Evolutionary conservation across 2,888 invertebrate species (phyloP), one percentile per base, ranked within the genome.

Genomic region (Athrips mouffetella): DNA sequence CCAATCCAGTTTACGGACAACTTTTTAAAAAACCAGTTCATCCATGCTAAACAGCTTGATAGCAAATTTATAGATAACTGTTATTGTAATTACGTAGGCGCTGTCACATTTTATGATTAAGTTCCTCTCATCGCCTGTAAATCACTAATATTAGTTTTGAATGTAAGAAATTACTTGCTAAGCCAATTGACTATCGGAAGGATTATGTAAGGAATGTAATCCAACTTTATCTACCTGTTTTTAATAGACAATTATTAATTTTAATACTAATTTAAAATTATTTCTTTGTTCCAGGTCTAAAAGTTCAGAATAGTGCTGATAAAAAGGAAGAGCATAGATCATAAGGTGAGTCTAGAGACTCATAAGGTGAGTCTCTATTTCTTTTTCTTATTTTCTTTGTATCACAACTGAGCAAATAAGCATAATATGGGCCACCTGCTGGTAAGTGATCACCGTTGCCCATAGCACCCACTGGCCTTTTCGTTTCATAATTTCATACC

Each of bases 11-110:
- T 41, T 41, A 35, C 42, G 58, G 56, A 48, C 59, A 57, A 58
- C 53, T 61, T 60, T 59, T 61, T 59, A 63, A 58, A 44, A 61
- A 49, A 56, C 57, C 56, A 23, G 42, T 29, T 18, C 29, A 37
- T 21, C 21, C 37, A 21, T 18, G 21, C 21, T 21, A n/a, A 37
- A 18, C 11, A 18, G 4, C 3, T 6, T 11, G n/a, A 4, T 37
- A 37, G 11, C 8, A 37, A 37, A 37, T 21, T 37, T 21, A 18
- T 37, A 21, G 18, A 37, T 4, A 21, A 10, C 37, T 18, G 20
- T 37, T 21, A 37, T 37, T 37, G 37, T 21, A 18, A 37, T 37
- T 37, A 21, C 35, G 16, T 20, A 4, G 21, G n/a, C 37, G 21
- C 1, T 21, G 6, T 4, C 3, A 20, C 20, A 37, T 21, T 37